Evolutionary conservation across 64 coral and sea anemone genomes (phyloP), one percentile per base, ranked within the genome.

Genomic region (Stichodactyla mertensii): DNA sequence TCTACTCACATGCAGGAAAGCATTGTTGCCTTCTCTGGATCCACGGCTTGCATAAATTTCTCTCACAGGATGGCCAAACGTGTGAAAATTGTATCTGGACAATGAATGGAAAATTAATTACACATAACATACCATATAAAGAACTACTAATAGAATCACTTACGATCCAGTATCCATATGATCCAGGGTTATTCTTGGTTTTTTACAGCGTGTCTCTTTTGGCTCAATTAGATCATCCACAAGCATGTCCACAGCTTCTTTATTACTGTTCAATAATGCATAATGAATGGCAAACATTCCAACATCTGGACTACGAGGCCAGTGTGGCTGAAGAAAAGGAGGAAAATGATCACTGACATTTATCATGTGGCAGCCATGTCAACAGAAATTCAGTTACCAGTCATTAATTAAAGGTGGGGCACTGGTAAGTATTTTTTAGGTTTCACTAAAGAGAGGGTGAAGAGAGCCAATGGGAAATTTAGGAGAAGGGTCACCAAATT

Each of bases 151-250:
- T 23, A 70, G 20, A 23, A 24, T 74, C 4, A 89, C 90, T 77
- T 85, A 95, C 90, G 94, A 91, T 88, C 94, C 94, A 79, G 94
- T 95, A 70, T 95, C 94, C 90, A 92, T 92, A 22, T 54, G 87
- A 80, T 86, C 4, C 9, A 95, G 77, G 23, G 83, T 82, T 16
- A 89, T 62, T 24, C 86, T 92, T 2, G 94, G 94, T 86, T 71
- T 51, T 8, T 61, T 87, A n/a, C 69, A 80, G 52, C 94, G 90
- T 9, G 80, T 52, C 51, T 59, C n/a, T 67, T 92, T 87, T 4
- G 78, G 87, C 57, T 82, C 77, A 9, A 69, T 51, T 51, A 87
- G 55, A 36, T 95, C 94, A 82, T 87, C 64, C 56, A 95, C 16
- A 28, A 95, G 84, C 13, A 95, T 24, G 23, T 92, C 88, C 19